Evolutionary conservation across 1,140 invertebrate species (phyloP), one percentile per base, ranked within the genome.

Genomic region (Drosophila cardini): DNA sequence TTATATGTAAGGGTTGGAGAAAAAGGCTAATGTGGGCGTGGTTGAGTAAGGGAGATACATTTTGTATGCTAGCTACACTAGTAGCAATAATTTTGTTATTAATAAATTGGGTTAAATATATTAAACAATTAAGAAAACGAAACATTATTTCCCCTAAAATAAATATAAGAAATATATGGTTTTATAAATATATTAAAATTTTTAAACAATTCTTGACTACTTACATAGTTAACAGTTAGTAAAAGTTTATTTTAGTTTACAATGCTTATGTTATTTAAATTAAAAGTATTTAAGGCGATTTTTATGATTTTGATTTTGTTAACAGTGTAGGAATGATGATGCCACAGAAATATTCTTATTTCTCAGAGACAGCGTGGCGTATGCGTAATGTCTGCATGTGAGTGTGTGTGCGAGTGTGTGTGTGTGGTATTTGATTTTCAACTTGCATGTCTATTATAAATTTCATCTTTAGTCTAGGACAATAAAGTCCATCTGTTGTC

Each of bases 401-500:
- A 26, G 36, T 42, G 10, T 18, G 60, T 50, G 42, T 26, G 57
- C 46, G 48, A 40, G 62, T n/a, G 0, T 36, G 61, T 61, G 55
- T 30, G 43, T 62, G 58, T 50, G 63, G 61, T 34, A 53, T 82
- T 82, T 82, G 79, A 82, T 82, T 82, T 78, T 82, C 74, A 53
- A 81, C 73, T 72, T 76, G 65, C 64, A 72, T 79, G 84, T 89
- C 84, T 79, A 79, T 89, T 83, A 89, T 79, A 83, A 90, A 89
- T 84, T 90, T 71, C 85, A 84, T 84, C 71, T 90, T 76, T 70
- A 75, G 84, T 86, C 70, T 65, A 50, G 60, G 75, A 81, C 80
- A 83, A 80, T 90, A 86, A 86, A 90, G 82, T 90, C 86, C 86
- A 90, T 90, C 87, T 85, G 79, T 80, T 82, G 84, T 89, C 84